A percentile compares a stretch with the other conserved stretches of the same genome.
These are phyloP conservation scores for Drosophila kanapiae DNA, from an alignment of 1,140 invertebrate species.

Conservation along the genomic window DNA sequence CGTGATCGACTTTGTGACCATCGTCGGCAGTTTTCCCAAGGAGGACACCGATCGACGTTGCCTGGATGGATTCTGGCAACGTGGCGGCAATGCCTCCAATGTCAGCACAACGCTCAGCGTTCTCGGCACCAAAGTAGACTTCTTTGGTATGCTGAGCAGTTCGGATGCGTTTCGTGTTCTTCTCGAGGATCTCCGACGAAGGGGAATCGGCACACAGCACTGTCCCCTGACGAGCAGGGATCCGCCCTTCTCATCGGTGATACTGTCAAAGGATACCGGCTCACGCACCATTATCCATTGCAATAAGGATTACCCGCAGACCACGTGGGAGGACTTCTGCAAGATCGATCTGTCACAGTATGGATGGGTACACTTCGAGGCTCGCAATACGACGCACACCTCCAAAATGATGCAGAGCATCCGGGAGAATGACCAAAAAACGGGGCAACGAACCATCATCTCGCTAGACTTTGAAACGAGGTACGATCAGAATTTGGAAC, in stretches of 20 bases:
- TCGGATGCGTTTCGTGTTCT: constrained; percentile 86
- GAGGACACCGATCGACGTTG: constrained; percentile 88
- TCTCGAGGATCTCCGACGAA: constrained; percentile 86
- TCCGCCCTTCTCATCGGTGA: constrained; percentile 86
- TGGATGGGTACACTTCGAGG: constrained; percentile 91
- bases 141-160: constrained; percentile 87
- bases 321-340: constrained; percentile 88
- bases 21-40: constrained; percentile 85
- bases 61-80: constrained; percentile 87
- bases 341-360: constrained; percentile 86
- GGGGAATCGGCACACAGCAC: constrained; percentile 86
- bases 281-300: constrained; percentile 89
- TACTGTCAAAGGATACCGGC: constrained; percentile 86
- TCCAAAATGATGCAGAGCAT: constrained; percentile 88
- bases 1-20: constrained; percentile 87
- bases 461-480: constrained; percentile 90
- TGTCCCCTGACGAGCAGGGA: constrained; percentile 84
- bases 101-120: constrained; percentile 88
- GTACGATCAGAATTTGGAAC: constrained; percentile 85
- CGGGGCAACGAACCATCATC: constrained; percentile 85
- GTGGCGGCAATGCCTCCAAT: constrained; percentile 92
- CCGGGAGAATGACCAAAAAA: constrained; percentile 85
- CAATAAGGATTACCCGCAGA: constrained; percentile 88
- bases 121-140: constrained; percentile 87
- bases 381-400: constrained; percentile 87